Evolutionary conservation across 2,888 invertebrate genomes (phyloP).

Genomic region (Noctua fimbriata): DNA sequence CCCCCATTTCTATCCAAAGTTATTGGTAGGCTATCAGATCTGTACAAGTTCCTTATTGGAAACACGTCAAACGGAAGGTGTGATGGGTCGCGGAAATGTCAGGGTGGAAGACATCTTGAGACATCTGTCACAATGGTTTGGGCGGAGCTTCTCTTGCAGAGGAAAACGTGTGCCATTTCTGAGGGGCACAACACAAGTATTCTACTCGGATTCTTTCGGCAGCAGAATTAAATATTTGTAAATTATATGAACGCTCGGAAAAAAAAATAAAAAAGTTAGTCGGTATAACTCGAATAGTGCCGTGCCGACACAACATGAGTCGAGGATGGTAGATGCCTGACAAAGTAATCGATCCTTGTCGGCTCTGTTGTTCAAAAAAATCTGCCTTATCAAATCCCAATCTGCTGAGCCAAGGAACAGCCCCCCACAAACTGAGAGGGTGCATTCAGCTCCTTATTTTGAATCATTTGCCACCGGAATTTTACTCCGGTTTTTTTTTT

Average conservation of each 20-base stretch:
- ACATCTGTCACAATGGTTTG: slow-evolving; percentile 69
- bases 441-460: no score
- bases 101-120: slow-evolving; percentile 54
- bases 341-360: background rate
- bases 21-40: slow-evolving; percentile 66
- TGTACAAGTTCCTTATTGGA: slow-evolving; percentile 70
- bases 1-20: slow-evolving; percentile 60
- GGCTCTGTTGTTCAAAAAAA: background rate
- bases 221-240: background rate
- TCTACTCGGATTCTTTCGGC: background rate
- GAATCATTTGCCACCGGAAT: no score
- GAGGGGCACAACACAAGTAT: background rate
- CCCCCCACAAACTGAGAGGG: no score
- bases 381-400: background rate
- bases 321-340: background rate
- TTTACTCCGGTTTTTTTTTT: no score
- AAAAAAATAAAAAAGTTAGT: background rate
- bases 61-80: slow-evolving; percentile 73
- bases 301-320: background rate
- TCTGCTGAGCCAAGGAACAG: no score
- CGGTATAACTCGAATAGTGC: background rate
- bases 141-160: slow-evolving; percentile 50
- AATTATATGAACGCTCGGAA: background rate
- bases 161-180: slow-evolving; percentile 1
- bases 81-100: slow-evolving; percentile 75